Percentiles rank a stretch among this genome's conserved stretches.
Evolutionary conservation across 1,140 invertebrate species (phyloP).

Genomic region (Sycophaga agraensis): DNA sequence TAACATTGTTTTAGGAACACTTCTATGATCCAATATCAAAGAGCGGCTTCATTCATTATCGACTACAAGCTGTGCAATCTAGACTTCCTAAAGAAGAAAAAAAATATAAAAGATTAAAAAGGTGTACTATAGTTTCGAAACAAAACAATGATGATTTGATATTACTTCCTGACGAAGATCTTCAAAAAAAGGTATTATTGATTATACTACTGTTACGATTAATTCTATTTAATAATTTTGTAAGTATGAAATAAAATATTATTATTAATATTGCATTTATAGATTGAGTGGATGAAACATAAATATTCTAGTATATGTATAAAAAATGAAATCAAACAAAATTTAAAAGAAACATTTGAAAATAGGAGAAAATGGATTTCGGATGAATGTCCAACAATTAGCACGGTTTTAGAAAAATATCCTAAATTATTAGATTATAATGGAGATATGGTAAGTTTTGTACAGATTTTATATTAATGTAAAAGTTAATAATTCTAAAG

Average conservation of each 20-base stretch:
- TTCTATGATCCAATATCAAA: background rate
- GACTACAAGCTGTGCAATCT: background rate
- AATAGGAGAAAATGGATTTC: conserved; percentile 26
- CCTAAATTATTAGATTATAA: conserved; percentile 15
- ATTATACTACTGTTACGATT: background rate
- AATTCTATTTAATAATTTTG: background rate
- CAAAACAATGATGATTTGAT: background rate
- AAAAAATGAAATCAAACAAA: background rate
- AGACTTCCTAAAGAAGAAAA: background rate
- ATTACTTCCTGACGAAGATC: background rate
- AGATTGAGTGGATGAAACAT: background rate
- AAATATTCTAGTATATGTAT: background rate
- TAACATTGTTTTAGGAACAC: background rate
- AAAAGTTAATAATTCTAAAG: too few relatives aligned
- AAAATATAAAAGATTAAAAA: too few relatives aligned
- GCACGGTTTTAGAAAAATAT: conserved; percentile 13
- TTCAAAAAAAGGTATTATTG: background rate
- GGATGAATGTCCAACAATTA: background rate
- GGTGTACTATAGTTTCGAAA: background rate
- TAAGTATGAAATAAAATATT: background rate
- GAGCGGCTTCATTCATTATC: background rate
- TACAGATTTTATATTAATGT: background rate
- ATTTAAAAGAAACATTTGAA: conserved; percentile 14
- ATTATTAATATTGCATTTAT: too few relatives aligned
- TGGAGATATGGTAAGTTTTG: conserved; percentile 22